These are phyloP conservation scores for Actenoides lindsayi DNA, from an alignment of 2,113 vertebrate species.

Conservation along the genomic window DNA sequence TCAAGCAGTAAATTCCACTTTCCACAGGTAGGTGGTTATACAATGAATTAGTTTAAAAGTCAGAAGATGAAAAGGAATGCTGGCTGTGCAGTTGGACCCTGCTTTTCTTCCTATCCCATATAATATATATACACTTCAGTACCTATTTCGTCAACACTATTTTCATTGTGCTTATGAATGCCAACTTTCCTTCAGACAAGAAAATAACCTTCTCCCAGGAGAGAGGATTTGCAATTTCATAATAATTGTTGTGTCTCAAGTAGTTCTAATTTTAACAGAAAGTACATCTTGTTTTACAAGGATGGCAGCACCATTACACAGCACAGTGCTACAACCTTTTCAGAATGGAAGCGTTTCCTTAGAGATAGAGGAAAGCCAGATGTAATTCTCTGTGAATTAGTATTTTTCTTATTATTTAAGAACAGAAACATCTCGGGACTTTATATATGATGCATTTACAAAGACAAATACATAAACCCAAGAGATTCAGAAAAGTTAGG, in stretches of 20 bases:
- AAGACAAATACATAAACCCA: neutral
- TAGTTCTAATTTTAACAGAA: conserved; percentile 49
- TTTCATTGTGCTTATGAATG: conserved; percentile 14
- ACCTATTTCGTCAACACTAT: neutral
- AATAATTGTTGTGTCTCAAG: neutral
- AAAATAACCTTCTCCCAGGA: conserved; percentile 41
- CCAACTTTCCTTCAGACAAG: neutral
- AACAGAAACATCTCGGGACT: neutral
- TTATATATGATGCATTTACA: neutral
- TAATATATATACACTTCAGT: neutral
- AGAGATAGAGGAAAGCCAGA: neutral
- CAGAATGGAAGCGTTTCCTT: neutral
- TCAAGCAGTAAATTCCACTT: neutral
- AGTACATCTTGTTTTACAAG: conserved; percentile 15
- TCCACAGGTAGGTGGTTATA: neutral
- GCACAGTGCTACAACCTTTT: neutral
- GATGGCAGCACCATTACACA: neutral
- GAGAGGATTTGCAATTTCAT: conserved; percentile 10
- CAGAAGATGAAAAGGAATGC: neutral
- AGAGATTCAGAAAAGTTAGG: neutral
- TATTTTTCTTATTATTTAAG: neutral
- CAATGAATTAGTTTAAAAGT: neutral
- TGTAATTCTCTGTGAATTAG: neutral
- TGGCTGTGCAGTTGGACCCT: neutral
- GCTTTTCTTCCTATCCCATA: neutral